Percentiles rank a stretch among this genome's conserved stretches.
Conservation (phyloP, 2,113 vertebrate species). For the Todiramphus chloris region DNA sequence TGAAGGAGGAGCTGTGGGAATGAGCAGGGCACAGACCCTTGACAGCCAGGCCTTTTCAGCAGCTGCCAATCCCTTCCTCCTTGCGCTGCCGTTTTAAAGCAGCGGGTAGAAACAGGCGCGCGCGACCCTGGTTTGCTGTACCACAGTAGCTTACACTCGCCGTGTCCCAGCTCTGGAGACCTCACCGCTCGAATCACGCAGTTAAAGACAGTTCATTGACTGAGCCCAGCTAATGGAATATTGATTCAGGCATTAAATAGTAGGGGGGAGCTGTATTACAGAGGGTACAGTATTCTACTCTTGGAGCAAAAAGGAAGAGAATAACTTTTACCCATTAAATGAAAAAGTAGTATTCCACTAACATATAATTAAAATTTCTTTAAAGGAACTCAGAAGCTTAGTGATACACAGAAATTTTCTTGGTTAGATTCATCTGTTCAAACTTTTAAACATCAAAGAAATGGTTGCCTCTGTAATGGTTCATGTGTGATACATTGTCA, state of each 20-base stretch:
- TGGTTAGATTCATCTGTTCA: not conserved
- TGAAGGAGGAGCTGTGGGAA: not conserved
- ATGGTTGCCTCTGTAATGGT: not conserved
- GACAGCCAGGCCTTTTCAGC: not conserved
- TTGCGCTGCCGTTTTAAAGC: not conserved
- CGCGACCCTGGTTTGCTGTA: not conserved
- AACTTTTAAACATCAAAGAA: not conserved
- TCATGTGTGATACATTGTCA: not conserved
- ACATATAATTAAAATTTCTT: not conserved
- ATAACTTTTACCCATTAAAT: not conserved
- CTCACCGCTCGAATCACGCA: not conserved
- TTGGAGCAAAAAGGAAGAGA: not conserved
- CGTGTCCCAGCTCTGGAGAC: not conserved
- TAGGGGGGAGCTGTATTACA: not conserved
- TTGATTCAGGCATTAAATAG: slow-evolving; percentile 22
- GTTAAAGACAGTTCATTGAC: not conserved
- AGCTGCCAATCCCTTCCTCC: not conserved
- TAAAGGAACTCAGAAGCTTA: rapidly evolving
- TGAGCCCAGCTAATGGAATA: slow-evolving; percentile 29
- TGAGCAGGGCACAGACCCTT: rapidly evolving
- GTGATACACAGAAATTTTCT: not conserved
- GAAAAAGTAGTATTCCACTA: not conserved
- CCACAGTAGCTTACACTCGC: too few species aligned
- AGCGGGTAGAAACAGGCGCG: rapidly evolving
- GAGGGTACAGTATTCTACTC: not conserved